These are phyloP conservation scores for Saxidomus purpurata DNA, from an alignment of 1,140 invertebrate genomes.

Conservation along the genomic window DNA sequence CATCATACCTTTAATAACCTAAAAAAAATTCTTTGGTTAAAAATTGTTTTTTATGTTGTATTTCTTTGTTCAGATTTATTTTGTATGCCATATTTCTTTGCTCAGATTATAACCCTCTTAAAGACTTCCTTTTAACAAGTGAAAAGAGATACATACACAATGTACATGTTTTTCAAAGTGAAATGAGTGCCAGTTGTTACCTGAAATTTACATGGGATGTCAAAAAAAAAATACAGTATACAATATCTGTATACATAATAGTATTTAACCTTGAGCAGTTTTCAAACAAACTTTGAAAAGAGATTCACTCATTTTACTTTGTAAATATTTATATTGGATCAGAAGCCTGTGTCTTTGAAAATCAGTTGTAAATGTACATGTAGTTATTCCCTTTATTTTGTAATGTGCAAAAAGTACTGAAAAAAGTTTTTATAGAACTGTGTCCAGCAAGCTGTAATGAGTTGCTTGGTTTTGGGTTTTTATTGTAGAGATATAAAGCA, in stretches of 20 bases:
- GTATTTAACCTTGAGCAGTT: too few relatives aligned
- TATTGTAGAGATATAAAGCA: constrained; percentile 20
- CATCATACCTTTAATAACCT: too few relatives aligned
- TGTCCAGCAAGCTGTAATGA: neutral
- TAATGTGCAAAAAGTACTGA: neutral
- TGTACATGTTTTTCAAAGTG: neutral
- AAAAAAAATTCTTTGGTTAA: too few relatives aligned
- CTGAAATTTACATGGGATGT: too few relatives aligned
- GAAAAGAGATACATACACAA: neutral
- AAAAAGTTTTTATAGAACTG: neutral
- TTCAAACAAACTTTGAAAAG: too few relatives aligned
- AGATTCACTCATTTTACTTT: constrained; percentile 6
- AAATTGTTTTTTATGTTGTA: too few relatives aligned
- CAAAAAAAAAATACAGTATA: too few relatives aligned
- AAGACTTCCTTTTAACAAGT: neutral
- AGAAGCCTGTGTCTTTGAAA: constrained; percentile 18
- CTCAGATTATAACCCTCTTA: neutral
- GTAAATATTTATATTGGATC: constrained; percentile 29
- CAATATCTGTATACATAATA: too few relatives aligned
- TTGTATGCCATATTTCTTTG: too few relatives aligned
- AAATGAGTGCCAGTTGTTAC: neutral
- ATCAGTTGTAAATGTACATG: constrained; percentile 29
- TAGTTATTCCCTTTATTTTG: constrained; percentile 44
- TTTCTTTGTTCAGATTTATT: too few relatives aligned
- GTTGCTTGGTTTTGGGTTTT: constrained; percentile 45